Evolutionary conservation across 1,140 invertebrate genomes (phyloP).

Genomic region (Formica selysi): DNA sequence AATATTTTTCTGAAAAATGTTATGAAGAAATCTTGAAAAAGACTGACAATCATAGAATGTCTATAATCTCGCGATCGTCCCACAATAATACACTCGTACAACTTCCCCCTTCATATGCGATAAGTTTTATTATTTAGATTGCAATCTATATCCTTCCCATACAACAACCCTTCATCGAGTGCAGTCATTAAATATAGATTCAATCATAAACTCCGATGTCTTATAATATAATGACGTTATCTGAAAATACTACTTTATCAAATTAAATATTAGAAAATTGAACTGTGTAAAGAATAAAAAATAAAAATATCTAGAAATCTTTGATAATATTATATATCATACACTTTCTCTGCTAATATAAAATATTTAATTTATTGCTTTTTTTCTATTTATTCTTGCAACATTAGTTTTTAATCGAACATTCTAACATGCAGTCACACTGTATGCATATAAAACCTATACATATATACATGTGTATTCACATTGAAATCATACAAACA

Average conservation of each 20-base stretch:
- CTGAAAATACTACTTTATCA: not conserved
- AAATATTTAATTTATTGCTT: constrained; percentile 22
- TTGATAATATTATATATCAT: not conserved
- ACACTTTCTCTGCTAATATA: not conserved
- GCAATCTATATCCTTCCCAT: constrained; percentile 6
- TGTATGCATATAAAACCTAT: not conserved
- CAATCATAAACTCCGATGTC: not conserved
- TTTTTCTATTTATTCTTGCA: constrained; percentile 3
- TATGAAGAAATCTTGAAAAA: not conserved
- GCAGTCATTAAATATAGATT: not conserved
- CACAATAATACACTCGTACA: not conserved
- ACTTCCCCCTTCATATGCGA: constrained; percentile 1
- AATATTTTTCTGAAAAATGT: constrained; percentile 19
- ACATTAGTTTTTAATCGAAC: not conserved
- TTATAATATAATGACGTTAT: not conserved
- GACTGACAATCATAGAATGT: constrained; percentile 1
- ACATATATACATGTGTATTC: not conserved
- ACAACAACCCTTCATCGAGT: not conserved
- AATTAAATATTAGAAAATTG: constrained; percentile 3
- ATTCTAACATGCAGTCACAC: not conserved
- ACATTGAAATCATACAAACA: not conserved
- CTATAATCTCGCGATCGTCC: not conserved
- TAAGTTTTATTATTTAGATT: constrained; percentile 40
- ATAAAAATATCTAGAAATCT: not conserved
- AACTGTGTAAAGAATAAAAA: not conserved